Evolutionary conservation across 2,888 invertebrate species (phyloP), one percentile per base, ranked within the genome.

Genomic region (Drosophila paramelanica): DNA sequence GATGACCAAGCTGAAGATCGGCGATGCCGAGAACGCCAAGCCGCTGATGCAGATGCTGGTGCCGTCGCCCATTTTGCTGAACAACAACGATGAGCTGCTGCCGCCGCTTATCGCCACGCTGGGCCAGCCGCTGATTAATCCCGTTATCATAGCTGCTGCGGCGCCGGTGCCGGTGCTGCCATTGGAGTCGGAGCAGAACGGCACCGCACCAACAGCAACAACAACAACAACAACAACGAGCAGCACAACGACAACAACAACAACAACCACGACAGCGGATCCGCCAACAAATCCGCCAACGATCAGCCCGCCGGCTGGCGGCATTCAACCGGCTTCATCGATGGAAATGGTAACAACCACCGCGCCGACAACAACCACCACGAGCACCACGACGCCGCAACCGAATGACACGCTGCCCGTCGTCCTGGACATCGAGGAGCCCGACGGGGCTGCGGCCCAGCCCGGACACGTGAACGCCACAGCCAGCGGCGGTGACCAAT

Each of bases 31-130:
- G 20, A 84, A 79, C 56, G 60, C 69, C 2, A 90, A 90, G 13
- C 90, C 91, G 11, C 86, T 92, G 41, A 61, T 88, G 17, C 90
- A 91, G 55, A 84, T 92, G 20, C 85, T 92, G 42, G 85, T 92
- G 4, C 93, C 92, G 1, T 67, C 90, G 5, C 84, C 90, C 5
- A 77, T 85, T 6, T 64, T 90, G 33, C 71, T 88, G 6, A 87
- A 88, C 45, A 85, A 84, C 13, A 90, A 89, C 2, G 91, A 90
- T 11, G 90, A 91, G 45, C 53, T 90, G 8, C 42, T 91, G 67
- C 89, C 91, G 0, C 89, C 92, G 41, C 68, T 91, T 3, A 89
- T 92, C 20, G 80, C 90, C 4, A 83, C 91, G 0, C 67, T 92
- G 45, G 83, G 79, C 0, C 80, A 89, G 14, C 81, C 85, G 17